phyloP scores from a whole-genome alignment of 2,888 invertebrate genomes.

The Erannis defoliaria region DNA sequence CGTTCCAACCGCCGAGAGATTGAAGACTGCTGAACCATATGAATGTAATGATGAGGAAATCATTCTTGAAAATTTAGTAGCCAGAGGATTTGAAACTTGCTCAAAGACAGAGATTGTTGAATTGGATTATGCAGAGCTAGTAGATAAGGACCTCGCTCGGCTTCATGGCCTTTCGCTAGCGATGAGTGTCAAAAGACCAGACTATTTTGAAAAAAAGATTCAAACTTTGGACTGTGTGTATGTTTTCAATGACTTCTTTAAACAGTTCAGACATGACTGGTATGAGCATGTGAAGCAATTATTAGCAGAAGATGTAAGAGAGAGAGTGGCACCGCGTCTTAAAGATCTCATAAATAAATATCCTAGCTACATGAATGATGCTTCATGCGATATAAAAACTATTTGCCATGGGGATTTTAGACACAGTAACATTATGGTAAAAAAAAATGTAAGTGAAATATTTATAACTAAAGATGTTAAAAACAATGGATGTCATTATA shows the following conservation, averaged over 20 bases:
- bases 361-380: slow-evolving; percentile 10
- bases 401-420: slow-evolving; percentile 9
- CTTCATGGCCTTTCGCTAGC: slow-evolving; percentile 4
- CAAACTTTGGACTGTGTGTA: slow-evolving; percentile 7
- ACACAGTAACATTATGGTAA: slow-evolving; percentile 6
- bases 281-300: background rate
- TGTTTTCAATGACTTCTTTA: slow-evolving; percentile 12
- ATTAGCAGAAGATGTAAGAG: background rate
- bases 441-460: slow-evolving; percentile 5
- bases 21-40: background rate
- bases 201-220: background rate
- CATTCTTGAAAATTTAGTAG: background rate
- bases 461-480: background rate
- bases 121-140: slow-evolving; percentile 1
- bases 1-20: background rate
- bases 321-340: background rate
- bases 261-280: background rate
- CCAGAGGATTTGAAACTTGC: background rate
- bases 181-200: background rate
- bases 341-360: background rate
- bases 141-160: background rate
- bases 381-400: slow-evolving; percentile 3
- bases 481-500: background rate
- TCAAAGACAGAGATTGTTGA: background rate
- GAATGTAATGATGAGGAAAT: slow-evolving; percentile 1